A percentile compares a stretch with the other conserved stretches of the same genome.
Evolutionary conservation across 2,113 vertebrate species (phyloP).

Genomic region (Chamaetylas fuelleborni): DNA sequence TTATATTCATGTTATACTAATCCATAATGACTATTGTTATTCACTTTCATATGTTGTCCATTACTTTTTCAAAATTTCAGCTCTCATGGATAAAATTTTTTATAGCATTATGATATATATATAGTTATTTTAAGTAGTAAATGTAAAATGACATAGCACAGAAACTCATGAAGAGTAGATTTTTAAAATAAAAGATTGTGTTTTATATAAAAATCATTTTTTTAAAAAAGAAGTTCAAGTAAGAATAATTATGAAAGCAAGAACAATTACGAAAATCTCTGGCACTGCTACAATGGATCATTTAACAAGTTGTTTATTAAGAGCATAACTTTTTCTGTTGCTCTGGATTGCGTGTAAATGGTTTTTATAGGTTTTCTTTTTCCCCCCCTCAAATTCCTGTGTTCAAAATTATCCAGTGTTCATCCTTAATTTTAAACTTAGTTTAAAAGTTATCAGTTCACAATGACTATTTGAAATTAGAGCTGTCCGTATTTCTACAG

Average conservation of each 20-base stretch:
- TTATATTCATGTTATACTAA: background rate
- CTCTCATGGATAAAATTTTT: background rate
- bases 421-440: background rate
- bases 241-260: background rate
- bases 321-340: background rate
- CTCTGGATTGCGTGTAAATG: background rate
- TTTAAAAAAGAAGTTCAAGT: background rate
- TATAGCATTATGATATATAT: background rate
- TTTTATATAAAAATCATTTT: background rate
- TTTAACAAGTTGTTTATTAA: background rate
- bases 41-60: background rate
- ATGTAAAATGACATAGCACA: background rate
- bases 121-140: background rate
- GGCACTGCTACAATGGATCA: background rate
- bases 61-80: background rate
- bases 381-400: accelerated
- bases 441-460: background rate
- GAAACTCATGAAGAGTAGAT: background rate
- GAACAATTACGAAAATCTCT: background rate
- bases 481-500: background rate
- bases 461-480: background rate
- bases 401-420: background rate
- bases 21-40: background rate
- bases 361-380: background rate
- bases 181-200: background rate